These are phyloP conservation scores for Oreotragus oreotragus DNA, from an alignment of 2,113 vertebrate genomes.

Conservation along the genomic window DNA sequence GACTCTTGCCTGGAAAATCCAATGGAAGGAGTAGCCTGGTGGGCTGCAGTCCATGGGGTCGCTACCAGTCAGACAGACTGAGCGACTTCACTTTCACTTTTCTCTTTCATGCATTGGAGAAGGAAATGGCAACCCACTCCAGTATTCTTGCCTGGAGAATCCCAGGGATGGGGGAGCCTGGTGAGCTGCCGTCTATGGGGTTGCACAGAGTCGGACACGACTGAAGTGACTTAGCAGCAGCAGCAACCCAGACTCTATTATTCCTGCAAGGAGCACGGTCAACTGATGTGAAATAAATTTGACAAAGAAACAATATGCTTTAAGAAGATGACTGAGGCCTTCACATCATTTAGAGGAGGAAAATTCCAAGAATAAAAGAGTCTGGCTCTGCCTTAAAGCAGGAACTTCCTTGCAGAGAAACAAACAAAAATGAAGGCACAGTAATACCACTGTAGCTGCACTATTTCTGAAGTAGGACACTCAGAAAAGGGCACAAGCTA, in stretches of 20 bases:
- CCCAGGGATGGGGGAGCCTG: neutral
- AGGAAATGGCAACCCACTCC: neutral
- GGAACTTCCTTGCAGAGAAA: slow-evolving; percentile 3
- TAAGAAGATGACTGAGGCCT: neutral
- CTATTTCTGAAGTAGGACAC: slow-evolving; percentile 70
- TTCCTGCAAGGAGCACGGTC: neutral
- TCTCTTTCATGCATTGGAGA: too few species aligned
- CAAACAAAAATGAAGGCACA: slow-evolving; percentile 9
- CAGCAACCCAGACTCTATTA: neutral
- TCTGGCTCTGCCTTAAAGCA: slow-evolving; percentile 7
- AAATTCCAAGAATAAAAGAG: neutral
- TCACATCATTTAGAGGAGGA: neutral
- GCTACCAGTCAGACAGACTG: too few species aligned
- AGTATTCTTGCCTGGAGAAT: neutral
- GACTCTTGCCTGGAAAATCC: too few species aligned
- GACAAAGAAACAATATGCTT: slow-evolving; percentile 37
- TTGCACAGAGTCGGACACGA: neutral
- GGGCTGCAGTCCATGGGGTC: too few species aligned
- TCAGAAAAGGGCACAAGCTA: slow-evolving; percentile 72
- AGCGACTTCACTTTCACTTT: too few species aligned
- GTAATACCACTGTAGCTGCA: slow-evolving; percentile 51
- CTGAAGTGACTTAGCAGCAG: neutral
- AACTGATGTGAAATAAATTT: neutral
- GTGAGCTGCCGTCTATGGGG: neutral
- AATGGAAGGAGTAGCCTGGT: too few species aligned